phyloP scores from a whole-genome alignment of 2,113 vertebrate genomes.

The Bubo blakistoni region DNA sequence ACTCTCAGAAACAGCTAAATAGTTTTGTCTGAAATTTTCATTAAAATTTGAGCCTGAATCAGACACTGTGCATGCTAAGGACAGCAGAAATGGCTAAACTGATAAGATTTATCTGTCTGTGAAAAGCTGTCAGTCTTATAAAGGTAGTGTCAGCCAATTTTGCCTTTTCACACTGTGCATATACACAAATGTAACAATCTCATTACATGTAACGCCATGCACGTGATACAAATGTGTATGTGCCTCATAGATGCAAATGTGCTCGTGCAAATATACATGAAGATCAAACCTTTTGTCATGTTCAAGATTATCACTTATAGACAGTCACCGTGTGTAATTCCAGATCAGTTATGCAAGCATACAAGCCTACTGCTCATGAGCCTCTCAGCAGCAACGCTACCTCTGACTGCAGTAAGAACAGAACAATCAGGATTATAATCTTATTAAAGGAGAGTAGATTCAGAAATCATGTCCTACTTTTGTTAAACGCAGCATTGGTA shows the following conservation, averaged over 20 bases:
- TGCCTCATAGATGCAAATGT: background rate
- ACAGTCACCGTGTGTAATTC: background rate
- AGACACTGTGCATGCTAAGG: background rate
- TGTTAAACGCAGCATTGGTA: background rate
- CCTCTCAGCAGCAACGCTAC: background rate
- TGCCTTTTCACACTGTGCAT: background rate
- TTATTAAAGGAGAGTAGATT: slow-evolving; percentile 38
- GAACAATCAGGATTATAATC: slow-evolving; percentile 27
- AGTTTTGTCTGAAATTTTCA: background rate
- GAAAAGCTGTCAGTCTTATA: background rate
- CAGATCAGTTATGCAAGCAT: slow-evolving; percentile 6
- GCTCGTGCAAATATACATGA: background rate
- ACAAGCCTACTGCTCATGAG: background rate
- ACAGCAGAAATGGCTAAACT: background rate
- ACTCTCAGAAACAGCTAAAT: background rate
- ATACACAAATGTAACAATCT: background rate
- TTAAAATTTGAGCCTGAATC: background rate
- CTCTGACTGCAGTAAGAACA: background rate
- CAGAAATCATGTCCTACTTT: slow-evolving; percentile 16
- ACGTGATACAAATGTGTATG: background rate
- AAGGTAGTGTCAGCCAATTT: background rate
- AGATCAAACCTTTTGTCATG: background rate
- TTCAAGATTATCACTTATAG: background rate
- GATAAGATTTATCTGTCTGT: background rate
- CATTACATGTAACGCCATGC: background rate